Base-by-base conservation (phyloP, 2,113 vertebrate species). In the Epinephelus fuscoguttatus region DNA sequence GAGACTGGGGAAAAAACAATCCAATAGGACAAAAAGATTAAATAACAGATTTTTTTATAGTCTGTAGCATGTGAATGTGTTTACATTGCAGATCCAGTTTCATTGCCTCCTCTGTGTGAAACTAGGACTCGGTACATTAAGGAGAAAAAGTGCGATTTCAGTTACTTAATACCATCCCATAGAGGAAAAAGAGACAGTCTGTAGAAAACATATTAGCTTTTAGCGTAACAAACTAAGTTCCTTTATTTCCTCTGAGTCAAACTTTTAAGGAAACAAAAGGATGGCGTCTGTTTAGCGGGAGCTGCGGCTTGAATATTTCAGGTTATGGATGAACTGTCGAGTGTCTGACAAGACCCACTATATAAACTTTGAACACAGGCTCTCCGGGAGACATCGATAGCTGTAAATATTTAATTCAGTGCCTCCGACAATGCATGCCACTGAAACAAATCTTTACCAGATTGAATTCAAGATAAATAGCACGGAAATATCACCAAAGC, bases 361-460 rank as follows among this genome's bases (percentile, higher is more conserved):
- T 80, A 93, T 93, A 94, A 92, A 92, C 84, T 91, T 92, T 93
- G 86, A 93, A 91, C 90, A 90, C 89, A 66, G 87, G 79, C 89
- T 93, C 92, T 94, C 86, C 37, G 81, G 73, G 74, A 93, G 87
- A 92, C 88, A 81, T 92, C 93, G 52, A 94, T 93, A 91, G 75
- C 84, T 82, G 81, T 95, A 93, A 95, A 96, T 95, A 95, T 95
- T 96, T 95, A 94, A 95, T 96, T 91, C 75, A 78, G 64, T 91
- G 85, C 91, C 88, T 91, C 93, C 78, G 92, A 94, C 91, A 94
- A 93, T 85, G 92, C 90, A 83, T 67, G 85, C 81, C 88, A 81
- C 91, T 91, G 92, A 90, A 94, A 95, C 89, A 90, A 94, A 95
- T 94, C 92, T 92, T 87, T 89, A 90, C 53, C 84, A 84, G 87